phyloP scores from a whole-genome alignment of 2,888 invertebrate species.

The Thysanoteuthis rhombus region DNA sequence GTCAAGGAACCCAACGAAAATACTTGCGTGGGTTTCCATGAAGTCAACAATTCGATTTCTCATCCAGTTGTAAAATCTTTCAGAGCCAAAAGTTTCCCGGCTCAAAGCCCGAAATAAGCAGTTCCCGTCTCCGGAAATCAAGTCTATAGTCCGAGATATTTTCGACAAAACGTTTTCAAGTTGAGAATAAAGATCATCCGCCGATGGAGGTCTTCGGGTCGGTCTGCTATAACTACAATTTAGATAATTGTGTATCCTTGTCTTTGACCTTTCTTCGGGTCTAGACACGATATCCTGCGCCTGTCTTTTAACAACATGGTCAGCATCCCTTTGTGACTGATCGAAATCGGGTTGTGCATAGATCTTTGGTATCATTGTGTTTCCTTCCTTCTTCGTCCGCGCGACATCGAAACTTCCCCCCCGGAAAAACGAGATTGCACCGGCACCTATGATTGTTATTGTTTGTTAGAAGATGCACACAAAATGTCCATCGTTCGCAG shows the following conservation, averaged over 20 bases:
- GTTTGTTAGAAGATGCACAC: not conserved
- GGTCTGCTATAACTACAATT: not conserved
- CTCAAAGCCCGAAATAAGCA: conserved; percentile 28
- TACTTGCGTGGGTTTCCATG: not conserved
- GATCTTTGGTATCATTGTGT: not conserved
- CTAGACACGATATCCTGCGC: not conserved
- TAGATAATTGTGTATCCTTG: not conserved
- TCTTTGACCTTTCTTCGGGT: conserved; percentile 12
- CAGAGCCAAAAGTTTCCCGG: not conserved
- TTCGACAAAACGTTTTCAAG: not conserved
- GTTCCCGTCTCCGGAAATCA: conserved; percentile 25
- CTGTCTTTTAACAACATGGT: not conserved
- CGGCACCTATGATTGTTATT: not conserved
- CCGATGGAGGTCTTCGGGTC: not conserved
- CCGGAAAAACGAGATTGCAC: not conserved
- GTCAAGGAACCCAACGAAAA: not conserved
- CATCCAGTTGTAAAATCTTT: not conserved
- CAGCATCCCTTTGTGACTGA: not conserved
- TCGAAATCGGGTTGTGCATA: not conserved
- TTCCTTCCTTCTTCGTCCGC: not conserved
- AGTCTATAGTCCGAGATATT: not conserved
- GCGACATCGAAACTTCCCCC: not conserved
- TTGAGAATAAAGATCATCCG: not conserved
- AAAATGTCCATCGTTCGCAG: not conserved
- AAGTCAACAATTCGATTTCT: not conserved